Base-by-base conservation (phyloP, 1,140 invertebrate genomes). In the Lucilia cuprina region DNA sequence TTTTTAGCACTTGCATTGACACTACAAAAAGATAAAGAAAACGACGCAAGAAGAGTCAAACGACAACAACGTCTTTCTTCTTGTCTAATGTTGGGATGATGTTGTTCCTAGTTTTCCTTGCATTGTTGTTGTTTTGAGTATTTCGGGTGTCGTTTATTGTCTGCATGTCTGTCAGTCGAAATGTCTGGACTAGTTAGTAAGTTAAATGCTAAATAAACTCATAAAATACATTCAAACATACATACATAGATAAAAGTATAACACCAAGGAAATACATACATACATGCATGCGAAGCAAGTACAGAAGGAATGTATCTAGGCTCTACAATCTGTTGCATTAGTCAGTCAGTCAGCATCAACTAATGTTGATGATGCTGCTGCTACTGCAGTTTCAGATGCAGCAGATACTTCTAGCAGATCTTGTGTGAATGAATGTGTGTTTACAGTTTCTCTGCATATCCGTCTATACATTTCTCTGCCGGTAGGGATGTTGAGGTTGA, bases 91-190 rank as follows among this genome's bases (percentile, higher is more conserved):
- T 60, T 12, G 13, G 10, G 2, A 1, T 60, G 17, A 0, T 14
- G 2, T 4, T 30, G 5, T 60, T 17, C 50, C 13, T 14, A 17
- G 50, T n/a, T 21, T n/a, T 65, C 17, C n/a, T 7, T n/a, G 5
- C 17, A 14, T 65, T 65, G 13, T 65, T n/a, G 65, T 70, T 21
- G 17, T 19, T 21, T 70, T 21, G 25, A 55, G 7, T 55, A 41
- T 41, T 55, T 55, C 50, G 65, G 65, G 65, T 70, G 65, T 70
- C 65, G 19, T 70, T 70, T 70, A 70, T 70, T 70, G 65, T 70
- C 65, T 70, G 65, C 3, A 19, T 70, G 65, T 19, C 65, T 70
- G 65, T 70, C 65, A 70, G 65, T 70, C 19, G 65, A 19, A 21
- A 21, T 70, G 65, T 21, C 19, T 9, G 65, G n/a, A 70, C 65